A percentile compares a stretch with the other conserved stretches of the same genome.
phyloP scores from a whole-genome alignment of 2,797 vertebrate genomes.

The Heterohyrax brucei region DNA sequence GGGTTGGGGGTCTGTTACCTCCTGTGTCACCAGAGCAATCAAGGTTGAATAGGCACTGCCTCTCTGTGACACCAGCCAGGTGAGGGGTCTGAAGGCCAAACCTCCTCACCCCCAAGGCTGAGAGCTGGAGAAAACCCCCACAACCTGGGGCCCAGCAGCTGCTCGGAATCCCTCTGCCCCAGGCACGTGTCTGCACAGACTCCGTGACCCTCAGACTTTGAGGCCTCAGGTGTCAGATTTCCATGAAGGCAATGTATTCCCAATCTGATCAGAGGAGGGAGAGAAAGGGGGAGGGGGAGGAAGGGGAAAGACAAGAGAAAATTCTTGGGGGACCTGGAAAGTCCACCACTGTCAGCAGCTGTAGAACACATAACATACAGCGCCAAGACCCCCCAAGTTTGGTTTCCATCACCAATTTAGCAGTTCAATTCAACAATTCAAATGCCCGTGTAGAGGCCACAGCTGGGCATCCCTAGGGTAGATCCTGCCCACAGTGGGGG shows the following conservation, averaged over 20 bases:
- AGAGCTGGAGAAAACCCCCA: neutral
- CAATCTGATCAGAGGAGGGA: neutral
- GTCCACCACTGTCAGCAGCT: neutral
- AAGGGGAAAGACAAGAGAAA: neutral
- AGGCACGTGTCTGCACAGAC: neutral
- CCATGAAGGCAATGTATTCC: neutral
- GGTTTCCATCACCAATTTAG: neutral
- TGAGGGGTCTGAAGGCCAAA: neutral
- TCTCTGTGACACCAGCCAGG: neutral
- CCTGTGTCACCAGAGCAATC: neutral
- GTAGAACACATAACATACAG: neutral
- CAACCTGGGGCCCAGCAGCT: neutral
- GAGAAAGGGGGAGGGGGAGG: neutral
- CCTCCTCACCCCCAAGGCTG: neutral
- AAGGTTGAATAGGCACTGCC: neutral
- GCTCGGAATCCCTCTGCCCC: neutral
- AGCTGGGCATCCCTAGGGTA: neutral
- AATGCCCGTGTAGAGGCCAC: neutral
- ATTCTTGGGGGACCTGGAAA: neutral
- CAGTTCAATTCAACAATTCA: neutral
- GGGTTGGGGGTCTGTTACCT: neutral
- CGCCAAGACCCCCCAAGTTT: neutral
- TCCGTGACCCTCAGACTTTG: neutral
- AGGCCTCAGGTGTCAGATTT: neutral
- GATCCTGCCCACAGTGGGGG: neutral